Evolutionary conservation across 2,888 invertebrate genomes (phyloP).

Genomic region (Chrysolina oricalcia): DNA sequence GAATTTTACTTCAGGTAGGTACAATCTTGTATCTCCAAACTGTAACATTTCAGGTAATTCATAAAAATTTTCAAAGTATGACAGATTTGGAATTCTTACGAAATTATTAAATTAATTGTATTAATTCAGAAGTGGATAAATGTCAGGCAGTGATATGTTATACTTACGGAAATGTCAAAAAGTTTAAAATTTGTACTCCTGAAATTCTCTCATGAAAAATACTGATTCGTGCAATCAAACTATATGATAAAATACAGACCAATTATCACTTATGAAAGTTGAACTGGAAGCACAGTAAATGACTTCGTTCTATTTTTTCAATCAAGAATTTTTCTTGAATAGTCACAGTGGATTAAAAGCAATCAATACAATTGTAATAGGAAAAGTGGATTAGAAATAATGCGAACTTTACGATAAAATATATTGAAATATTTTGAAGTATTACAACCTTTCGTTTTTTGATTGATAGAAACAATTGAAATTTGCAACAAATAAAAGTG

Average conservation of each 20-base stretch:
- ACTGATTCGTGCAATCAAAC: constrained; percentile 2
- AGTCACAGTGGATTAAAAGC: constrained; percentile 3
- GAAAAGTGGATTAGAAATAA: background rate
- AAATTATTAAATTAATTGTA: background rate
- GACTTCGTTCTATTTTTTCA: background rate
- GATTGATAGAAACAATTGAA: too few relatives aligned
- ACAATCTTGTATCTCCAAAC: background rate
- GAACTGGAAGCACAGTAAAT: constrained; percentile 4
- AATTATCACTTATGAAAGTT: constrained; percentile 2
- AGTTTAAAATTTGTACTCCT: too few relatives aligned
- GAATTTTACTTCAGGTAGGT: background rate
- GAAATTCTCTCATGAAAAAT: background rate
- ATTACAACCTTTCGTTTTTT: too few relatives aligned
- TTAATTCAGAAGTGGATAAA: too few relatives aligned
- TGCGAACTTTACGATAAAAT: constrained; percentile 4
- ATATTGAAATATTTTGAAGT: background rate
- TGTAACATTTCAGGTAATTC: background rate
- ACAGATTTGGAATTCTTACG: constrained; percentile 2
- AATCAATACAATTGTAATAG: background rate
- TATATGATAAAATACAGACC: background rate
- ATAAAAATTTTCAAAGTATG: constrained; percentile 6
- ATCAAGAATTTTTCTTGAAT: background rate
- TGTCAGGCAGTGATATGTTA: too few relatives aligned
- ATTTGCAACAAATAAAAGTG: too few relatives aligned
- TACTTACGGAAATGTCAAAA: too few relatives aligned